Conservation (phyloP, 2,888 invertebrate genomes). For the Gordius sp. region DNA sequence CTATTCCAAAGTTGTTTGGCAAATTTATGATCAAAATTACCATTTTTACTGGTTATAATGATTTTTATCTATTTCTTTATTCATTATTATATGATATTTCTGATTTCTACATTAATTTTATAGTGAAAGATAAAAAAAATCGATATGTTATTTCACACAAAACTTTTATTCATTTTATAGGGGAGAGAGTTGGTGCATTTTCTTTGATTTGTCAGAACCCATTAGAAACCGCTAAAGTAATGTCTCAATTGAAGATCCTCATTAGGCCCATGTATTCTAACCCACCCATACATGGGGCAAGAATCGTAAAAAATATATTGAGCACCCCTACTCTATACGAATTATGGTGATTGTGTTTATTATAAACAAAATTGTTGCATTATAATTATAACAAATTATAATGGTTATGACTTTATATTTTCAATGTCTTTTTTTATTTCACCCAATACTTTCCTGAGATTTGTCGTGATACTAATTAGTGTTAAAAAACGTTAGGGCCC, state of each 20-base stretch:
- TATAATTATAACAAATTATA: neutral
- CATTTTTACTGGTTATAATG: too few species aligned
- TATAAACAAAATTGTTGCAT: conserved; percentile 12
- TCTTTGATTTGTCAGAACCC: conserved; percentile 45
- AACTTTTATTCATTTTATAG: conserved; percentile 29
- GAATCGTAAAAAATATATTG: conserved; percentile 61
- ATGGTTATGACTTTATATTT: neutral
- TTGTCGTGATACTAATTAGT: conserved; percentile 11
- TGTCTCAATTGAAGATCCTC: conserved; percentile 80
- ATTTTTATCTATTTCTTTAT: too few species aligned
- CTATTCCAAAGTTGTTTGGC: too few species aligned
- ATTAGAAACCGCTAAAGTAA: conserved; percentile 51
- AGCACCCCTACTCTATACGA: conserved; percentile 38
- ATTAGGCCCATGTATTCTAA: conserved; percentile 86
- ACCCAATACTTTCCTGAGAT: conserved; percentile 2
- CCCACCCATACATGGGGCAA: conserved; percentile 72
- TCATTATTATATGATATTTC: too few species aligned
- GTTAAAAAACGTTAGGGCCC: too few species aligned
- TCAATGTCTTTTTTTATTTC: neutral
- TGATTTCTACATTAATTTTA: too few species aligned
- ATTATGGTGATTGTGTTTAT: conserved; percentile 36
- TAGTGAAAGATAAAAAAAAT: too few species aligned
- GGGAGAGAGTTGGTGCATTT: conserved; percentile 77
- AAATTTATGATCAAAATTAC: too few species aligned
- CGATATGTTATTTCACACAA: too few species aligned